phyloP scores from a whole-genome alignment of 2,797 vertebrate genomes.

The Protonibea diacanthus region DNA sequence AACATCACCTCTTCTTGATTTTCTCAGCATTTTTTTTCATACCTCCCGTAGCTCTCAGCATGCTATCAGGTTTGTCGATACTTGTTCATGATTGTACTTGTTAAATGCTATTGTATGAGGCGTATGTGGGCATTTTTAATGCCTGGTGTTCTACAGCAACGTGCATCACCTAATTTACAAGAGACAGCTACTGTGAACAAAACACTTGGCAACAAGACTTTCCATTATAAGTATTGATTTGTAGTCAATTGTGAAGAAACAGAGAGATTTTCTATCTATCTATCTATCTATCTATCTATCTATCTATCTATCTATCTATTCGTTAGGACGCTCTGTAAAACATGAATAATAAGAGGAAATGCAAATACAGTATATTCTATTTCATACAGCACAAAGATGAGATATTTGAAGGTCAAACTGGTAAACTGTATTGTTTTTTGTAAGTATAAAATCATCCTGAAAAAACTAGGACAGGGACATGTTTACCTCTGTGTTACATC shows the following conservation, averaged over 20 bases:
- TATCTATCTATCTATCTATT: conserved; percentile 12
- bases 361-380: no score
- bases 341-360: no score
- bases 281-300: conserved; percentile 19
- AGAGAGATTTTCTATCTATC: conserved; percentile 7
- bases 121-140: conserved; percentile 31
- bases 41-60: conserved; percentile 22
- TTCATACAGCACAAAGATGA: no score
- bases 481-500: no score
- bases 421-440: no score
- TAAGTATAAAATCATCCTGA: no score
- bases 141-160: conserved; percentile 21
- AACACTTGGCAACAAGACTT: conserved; percentile 33
- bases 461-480: no score
- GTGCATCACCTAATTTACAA: conserved; percentile 40
- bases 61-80: conserved; percentile 49
- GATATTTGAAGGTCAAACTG: no score
- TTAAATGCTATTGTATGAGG: conserved; percentile 37
- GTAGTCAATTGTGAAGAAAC: conserved; percentile 28
- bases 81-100: conserved; percentile 31
- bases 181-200: conserved; percentile 27
- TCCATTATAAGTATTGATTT: conserved; percentile 48
- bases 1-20: conserved; percentile 32
- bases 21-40: conserved; percentile 22
- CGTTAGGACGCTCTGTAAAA: no score